phyloP scores from a whole-genome alignment of 1,140 invertebrate species.

The Phymorhynchus buccinoides region DNA sequence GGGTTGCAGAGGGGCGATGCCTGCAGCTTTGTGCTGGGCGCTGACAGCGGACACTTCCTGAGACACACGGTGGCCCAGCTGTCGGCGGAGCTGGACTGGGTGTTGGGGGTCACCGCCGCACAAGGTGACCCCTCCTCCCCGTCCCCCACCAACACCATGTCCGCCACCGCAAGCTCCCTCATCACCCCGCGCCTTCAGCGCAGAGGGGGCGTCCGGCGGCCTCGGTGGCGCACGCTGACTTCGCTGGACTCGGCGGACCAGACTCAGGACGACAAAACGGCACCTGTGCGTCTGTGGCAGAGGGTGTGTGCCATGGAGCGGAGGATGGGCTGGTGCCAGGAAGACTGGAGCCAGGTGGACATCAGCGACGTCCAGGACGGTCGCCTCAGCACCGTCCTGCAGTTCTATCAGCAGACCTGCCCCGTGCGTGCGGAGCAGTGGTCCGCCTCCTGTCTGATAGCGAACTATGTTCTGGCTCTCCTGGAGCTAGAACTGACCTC shows the following conservation, averaged over 20 bases:
- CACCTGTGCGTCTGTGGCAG: conserved; percentile 34
- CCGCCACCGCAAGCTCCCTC: conserved; percentile 6
- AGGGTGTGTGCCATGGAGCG: conserved; percentile 31
- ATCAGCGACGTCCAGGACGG: conserved; percentile 25
- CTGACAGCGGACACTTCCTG: background rate
- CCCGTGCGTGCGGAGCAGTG: conserved; percentile 48
- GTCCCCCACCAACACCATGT: background rate
- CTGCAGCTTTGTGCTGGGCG: background rate
- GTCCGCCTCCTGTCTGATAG: conserved; percentile 52
- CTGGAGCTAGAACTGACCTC: conserved; percentile 56
- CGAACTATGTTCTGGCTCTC: conserved; percentile 58
- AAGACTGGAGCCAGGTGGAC: conserved; percentile 26
- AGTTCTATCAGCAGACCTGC: conserved; percentile 55
- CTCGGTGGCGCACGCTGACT: conserved; percentile 25
- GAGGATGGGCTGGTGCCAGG: conserved; percentile 26
- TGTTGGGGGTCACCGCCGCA: conserved; percentile 1
- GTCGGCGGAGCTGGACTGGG: background rate
- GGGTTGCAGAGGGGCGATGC: background rate
- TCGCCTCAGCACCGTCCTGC: conserved; percentile 46
- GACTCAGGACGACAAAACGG: background rate
- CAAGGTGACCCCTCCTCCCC: background rate
- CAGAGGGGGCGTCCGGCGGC: conserved; percentile 28
- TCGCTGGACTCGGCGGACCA: conserved; percentile 9
- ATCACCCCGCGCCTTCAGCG: conserved; percentile 31
- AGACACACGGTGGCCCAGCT: conserved; percentile 18